phyloP scores from a whole-genome alignment of 2,888 invertebrate genomes.

The Parelbella ahira region DNA sequence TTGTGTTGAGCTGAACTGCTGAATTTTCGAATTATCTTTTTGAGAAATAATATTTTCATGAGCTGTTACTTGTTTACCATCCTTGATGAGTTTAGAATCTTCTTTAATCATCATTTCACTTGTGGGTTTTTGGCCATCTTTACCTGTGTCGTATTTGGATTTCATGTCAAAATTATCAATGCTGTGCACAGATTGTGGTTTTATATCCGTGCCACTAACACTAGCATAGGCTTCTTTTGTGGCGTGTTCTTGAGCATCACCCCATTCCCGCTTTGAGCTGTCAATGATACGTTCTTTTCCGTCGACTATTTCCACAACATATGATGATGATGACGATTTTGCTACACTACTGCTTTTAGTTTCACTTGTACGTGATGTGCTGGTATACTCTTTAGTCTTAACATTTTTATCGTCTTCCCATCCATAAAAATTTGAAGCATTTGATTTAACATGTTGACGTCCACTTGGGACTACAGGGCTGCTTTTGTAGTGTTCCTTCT shows the following conservation, averaged over 20 bases:
- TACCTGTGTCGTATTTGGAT: slow-evolving; percentile 78
- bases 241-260: slow-evolving; percentile 67
- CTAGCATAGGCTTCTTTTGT: slow-evolving; percentile 77
- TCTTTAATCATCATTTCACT: slow-evolving; percentile 60
- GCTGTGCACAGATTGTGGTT: slow-evolving; percentile 76
- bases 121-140: slow-evolving; percentile 69
- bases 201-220: slow-evolving; percentile 79
- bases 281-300: slow-evolving; percentile 83
- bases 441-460: slow-evolving; percentile 51
- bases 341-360: slow-evolving; percentile 76
- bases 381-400: slow-evolving; percentile 57
- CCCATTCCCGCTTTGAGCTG: slow-evolving; percentile 80
- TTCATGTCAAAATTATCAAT: slow-evolving; percentile 76
- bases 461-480: slow-evolving; percentile 50
- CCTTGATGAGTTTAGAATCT: slow-evolving; percentile 65
- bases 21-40: slow-evolving; percentile 61
- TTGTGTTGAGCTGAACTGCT: slow-evolving; percentile 52
- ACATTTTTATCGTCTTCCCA: slow-evolving; percentile 59
- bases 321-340: slow-evolving; percentile 83
- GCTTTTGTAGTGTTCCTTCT: slow-evolving; percentile 50
- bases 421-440: slow-evolving; percentile 62
- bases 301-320: slow-evolving; percentile 83
- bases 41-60: slow-evolving; percentile 63
- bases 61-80: slow-evolving; percentile 61
- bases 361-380: slow-evolving; percentile 70